phyloP scores from a whole-genome alignment of 1,140 invertebrate genomes.

The Trichonephila clavipes region DNA sequence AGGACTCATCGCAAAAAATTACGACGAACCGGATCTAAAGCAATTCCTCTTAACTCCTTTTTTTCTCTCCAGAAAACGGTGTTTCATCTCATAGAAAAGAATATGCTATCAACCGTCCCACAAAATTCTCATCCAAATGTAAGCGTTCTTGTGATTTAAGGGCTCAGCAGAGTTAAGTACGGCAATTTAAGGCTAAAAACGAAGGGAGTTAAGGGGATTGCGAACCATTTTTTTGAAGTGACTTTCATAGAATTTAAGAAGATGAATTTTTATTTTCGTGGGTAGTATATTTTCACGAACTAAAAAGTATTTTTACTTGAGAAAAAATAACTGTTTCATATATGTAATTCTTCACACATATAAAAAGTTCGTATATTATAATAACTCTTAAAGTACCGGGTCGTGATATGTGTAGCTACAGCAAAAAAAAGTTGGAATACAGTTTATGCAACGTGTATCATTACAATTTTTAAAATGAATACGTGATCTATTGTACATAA shows the following conservation, averaged over 20 bases:
- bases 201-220: neutral
- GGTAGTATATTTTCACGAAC: neutral
- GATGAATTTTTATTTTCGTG: neutral
- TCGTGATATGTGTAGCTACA: too few species aligned
- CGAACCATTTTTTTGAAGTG: constrained; percentile 20
- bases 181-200: constrained; percentile 31
- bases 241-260: constrained; percentile 28
- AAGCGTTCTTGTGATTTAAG: constrained; percentile 12
- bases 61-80: neutral
- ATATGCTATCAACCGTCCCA: constrained; percentile 24
- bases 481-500: too few species aligned
- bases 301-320: neutral
- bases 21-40: constrained; percentile 11
- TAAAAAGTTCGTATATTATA: too few species aligned
- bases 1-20: constrained; percentile 19
- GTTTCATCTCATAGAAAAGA: constrained; percentile 30
- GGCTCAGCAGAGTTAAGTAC: constrained; percentile 17
- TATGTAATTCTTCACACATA: too few species aligned
- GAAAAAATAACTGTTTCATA: too few species aligned
- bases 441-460: too few species aligned
- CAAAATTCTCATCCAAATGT: constrained; percentile 25
- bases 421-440: too few species aligned
- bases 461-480: too few species aligned
- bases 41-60: constrained; percentile 18
- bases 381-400: too few species aligned